Percentiles rank a stretch among this genome's conserved stretches.
Evolutionary conservation across 2,888 invertebrate genomes (phyloP).

Genomic region (Erebia epiphron): DNA sequence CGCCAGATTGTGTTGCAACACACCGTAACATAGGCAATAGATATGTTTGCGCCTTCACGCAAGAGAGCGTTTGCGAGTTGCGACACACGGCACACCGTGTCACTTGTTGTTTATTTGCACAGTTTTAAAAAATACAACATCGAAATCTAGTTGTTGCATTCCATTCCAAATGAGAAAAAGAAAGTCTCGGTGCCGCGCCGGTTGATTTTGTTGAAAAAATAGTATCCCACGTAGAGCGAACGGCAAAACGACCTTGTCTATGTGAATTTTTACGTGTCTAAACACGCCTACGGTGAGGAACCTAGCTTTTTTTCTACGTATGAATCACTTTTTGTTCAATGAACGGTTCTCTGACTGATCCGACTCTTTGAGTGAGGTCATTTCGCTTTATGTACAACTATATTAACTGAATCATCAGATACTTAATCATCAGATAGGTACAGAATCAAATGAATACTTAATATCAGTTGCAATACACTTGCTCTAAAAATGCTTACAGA

Average conservation of each 20-base stretch:
- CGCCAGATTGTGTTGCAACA: no score
- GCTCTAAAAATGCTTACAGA: no score
- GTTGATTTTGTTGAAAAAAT: slow-evolving; percentile 1
- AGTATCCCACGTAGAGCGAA: neutral
- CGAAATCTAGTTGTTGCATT: slow-evolving; percentile 1
- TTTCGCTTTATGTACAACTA: neutral
- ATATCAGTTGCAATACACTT: no score
- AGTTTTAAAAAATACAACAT: neutral
- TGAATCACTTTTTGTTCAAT: slow-evolving; percentile 9
- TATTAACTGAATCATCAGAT: no score
- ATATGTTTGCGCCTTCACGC: no score
- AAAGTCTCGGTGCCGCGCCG: neutral
- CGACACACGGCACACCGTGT: neutral
- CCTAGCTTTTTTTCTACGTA: neutral
- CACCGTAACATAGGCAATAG: no score
- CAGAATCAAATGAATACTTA: no score
- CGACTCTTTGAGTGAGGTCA: slow-evolving; percentile 6
- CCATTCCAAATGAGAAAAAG: neutral
- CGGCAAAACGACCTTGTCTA: neutral
- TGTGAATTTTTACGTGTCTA: neutral
- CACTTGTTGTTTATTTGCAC: neutral
- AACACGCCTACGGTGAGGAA: neutral
- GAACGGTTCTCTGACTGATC: slow-evolving; percentile 3
- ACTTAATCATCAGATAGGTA: no score
- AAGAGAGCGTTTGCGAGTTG: no score